Evolutionary conservation across 2,888 invertebrate genomes (phyloP), one percentile per base, ranked within the genome.

Genomic region (Isotomurus palustris): DNA sequence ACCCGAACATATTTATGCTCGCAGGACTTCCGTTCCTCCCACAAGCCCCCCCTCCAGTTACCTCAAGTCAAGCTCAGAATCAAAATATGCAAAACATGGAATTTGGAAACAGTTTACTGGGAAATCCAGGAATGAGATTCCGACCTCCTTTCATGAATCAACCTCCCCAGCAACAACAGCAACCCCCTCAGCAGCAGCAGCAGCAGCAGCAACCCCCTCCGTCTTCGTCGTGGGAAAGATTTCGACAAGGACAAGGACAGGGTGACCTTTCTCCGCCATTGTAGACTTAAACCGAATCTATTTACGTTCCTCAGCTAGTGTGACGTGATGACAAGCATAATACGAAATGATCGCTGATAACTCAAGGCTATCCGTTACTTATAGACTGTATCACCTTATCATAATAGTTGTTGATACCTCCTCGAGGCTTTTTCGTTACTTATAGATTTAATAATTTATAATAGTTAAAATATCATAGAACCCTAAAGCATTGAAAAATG

Each of bases 171-270:
- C 40, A 40, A 17, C 19, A 44, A 6, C 35, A 36, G 14, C 53
- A 50, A 14, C 57, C 29, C 3, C 64, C 28, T 36, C 55, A 36
- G n/a, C n/a, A 36, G 6, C 51, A 57, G 14, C 52, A 54, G 14
- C 61, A 58, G 35, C 45, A 29, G 14, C 44, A 22, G 14, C 43
- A 51, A 36, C 41, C 35, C n/a, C 53, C 56, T n/a, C 52, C 56
- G 24, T 45, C 58, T 4, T 62, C 64, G 1, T 68, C 68, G 4
- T 66, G 68, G 66, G 68, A 68, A 48, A 59, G 65, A 51, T 55
- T 62, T 3, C 62, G 60, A 44, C 64, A 62, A 47, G 65, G 65
- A 12, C 60, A 60, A 50, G 60, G 60, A 12, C 58, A 60, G 19
- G 66, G 66, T 14, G 58, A 63, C 40, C 40, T 66, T 27, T 63